These are phyloP conservation scores for Lepidocyrtoides sp. DNA, from an alignment of 2,888 invertebrate genomes.

Conservation along the genomic window DNA sequence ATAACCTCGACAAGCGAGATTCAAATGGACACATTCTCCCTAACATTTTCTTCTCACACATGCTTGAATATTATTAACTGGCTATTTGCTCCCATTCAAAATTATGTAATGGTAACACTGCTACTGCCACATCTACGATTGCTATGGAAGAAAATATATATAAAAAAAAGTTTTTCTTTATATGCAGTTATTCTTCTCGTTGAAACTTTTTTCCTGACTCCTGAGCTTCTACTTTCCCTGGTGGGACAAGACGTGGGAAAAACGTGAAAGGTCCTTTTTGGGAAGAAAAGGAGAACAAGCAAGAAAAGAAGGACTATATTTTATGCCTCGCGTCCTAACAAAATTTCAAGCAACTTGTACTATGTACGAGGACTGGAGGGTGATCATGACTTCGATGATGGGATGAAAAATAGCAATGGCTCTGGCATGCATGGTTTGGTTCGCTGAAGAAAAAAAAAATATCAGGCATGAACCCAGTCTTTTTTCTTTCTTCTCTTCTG, in stretches of 20 bases:
- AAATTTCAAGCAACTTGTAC: neutral
- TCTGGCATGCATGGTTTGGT: too few species aligned
- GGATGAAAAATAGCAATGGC: too few species aligned
- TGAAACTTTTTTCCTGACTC: neutral
- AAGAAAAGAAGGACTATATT: too few species aligned
- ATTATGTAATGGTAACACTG: neutral
- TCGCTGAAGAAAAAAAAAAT: too few species aligned
- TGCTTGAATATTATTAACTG: conserved; percentile 70
- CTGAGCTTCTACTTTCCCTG: neutral
- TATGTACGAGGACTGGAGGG: too few species aligned
- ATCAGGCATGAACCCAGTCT: too few species aligned
- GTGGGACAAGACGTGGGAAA: neutral
- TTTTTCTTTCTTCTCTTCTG: too few species aligned
- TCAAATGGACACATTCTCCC: conserved; percentile 25
- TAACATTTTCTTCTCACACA: conserved; percentile 26
- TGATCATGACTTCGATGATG: too few species aligned
- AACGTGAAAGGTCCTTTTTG: neutral
- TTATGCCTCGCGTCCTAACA: neutral
- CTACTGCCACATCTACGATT: neutral
- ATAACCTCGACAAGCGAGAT: neutral
- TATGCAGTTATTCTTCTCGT: too few species aligned
- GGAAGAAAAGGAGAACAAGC: too few species aligned
- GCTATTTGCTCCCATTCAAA: conserved; percentile 39
- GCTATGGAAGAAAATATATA: too few species aligned
- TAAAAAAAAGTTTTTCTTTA: neutral